These are phyloP conservation scores for Heliconius ethilla DNA, from an alignment of 2,888 invertebrate genomes.

Conservation along the genomic window DNA sequence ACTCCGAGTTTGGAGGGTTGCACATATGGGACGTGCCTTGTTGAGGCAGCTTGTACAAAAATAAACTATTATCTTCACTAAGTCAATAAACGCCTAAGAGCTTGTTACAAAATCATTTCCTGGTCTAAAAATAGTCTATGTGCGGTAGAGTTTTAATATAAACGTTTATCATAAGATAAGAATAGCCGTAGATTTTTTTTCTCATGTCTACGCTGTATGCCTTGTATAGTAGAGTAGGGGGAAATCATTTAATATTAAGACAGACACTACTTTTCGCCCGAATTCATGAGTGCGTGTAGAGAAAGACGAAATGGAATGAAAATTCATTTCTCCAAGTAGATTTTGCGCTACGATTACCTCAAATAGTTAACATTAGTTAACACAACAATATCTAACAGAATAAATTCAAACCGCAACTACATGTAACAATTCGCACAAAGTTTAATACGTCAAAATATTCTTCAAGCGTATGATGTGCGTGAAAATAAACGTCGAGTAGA, in stretches of 20 bases:
- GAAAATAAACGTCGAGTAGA: constrained; percentile 56
- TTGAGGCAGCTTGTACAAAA: constrained; percentile 64
- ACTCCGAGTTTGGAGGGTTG: constrained; percentile 68
- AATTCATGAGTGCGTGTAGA: background rate
- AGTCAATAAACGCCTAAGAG: constrained; percentile 62
- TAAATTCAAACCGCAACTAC: constrained; percentile 40
- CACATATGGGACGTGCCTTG: constrained; percentile 68
- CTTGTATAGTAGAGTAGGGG: no score
- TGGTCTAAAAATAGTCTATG: constrained; percentile 45
- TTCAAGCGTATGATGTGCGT: constrained; percentile 60
- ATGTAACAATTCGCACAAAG: constrained; percentile 64
- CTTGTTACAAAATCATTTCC: constrained; percentile 47
- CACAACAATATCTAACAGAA: no score
- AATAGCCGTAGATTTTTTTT: background rate
- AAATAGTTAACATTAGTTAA: background rate
- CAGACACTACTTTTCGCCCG: background rate
- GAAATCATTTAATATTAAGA: no score
- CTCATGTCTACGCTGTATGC: background rate
- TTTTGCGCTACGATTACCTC: no score
- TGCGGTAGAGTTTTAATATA: constrained; percentile 22
- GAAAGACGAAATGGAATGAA: background rate
- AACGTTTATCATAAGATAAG: background rate
- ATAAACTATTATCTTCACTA: constrained; percentile 72
- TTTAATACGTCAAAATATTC: constrained; percentile 76
- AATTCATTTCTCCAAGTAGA: background rate